A percentile compares a stretch with the other conserved stretches of the same genome.
phyloP scores from a whole-genome alignment of 2,113 vertebrate species.

The Hymenochirus boettgeri region DNA sequence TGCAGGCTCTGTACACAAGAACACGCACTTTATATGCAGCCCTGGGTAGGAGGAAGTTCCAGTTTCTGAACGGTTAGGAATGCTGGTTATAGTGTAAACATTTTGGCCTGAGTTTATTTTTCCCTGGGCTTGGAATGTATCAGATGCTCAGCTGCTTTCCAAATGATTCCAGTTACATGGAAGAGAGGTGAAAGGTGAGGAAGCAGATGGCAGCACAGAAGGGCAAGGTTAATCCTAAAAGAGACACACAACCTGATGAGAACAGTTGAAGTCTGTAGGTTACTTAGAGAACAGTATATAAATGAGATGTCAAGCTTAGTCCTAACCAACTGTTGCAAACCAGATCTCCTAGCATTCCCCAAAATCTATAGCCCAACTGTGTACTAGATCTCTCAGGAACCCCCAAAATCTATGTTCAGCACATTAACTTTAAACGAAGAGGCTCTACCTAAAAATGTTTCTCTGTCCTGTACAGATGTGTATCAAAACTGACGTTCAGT shows the following conservation, averaged over 20 bases:
- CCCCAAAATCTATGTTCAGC: no score
- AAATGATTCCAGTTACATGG: conserved; percentile 35
- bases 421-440: no score
- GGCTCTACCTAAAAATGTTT: no score
- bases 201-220: conserved; percentile 2
- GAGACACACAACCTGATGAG: conserved; percentile 27
- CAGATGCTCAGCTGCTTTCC: conserved; percentile 11
- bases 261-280: no score
- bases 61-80: conserved; percentile 18
- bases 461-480: no score
- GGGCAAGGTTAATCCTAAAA: conserved; percentile 33
- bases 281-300: no score
- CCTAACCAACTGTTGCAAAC: no score
- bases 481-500: no score
- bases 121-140: conserved; percentile 37
- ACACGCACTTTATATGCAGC: neutral
- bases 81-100: conserved; percentile 35
- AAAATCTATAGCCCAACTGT: no score
- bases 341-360: no score
- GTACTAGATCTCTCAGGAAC: no score
- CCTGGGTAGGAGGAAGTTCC: conserved; percentile 4
- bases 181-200: conserved; percentile 13
- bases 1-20: neutral
- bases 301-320: no score
- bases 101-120: conserved; percentile 38